Base-by-base conservation (phyloP, 53 echinoderm and acorn worm species). In the Mesocentrotus franciscanus region DNA sequence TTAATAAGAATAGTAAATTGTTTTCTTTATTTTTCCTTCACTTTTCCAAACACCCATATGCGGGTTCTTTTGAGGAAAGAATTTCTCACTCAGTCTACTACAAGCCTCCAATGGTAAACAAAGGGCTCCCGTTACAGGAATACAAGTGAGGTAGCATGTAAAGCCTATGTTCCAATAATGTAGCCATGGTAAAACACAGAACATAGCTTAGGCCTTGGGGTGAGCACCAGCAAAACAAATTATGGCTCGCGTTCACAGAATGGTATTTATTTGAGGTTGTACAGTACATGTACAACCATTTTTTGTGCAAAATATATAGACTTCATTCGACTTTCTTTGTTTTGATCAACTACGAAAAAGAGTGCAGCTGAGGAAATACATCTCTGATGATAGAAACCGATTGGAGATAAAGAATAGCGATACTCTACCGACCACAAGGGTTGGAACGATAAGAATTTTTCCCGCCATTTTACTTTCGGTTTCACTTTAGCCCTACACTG, bases 401-500 rank as follows among this genome's bases (percentile, higher is more conserved):
- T 42, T 81, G 15, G 7, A 81, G 81, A 81, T 81, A 81, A 42
- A 81, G 42, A 39, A 74, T 32, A 74, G 9, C 5, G 20, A 15
- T 30, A 76, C 76, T 13, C 15, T 34, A 42, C 42, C 39, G 9
- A 81, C 81, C 36, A 16, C 81, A 81, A 17, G 81, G 22, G 22
- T 18, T 39, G 81, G 36, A 81, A 81, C 81, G 81, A 81, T 81
- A 81, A 42, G 81, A 81, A 81, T 81, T 81, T 42, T 33, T 36
- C 16, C 81, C 81, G 42, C 81, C 81, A 81, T 39, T 81, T 39
- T 81, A 81, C 81, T 81, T 81, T 81, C 81, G 81, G 81, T 81
- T 81, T 81, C 81, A 81, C 42, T 81, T 81, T 81, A 1, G 39
- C 16, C 36, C 81, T 15, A 6, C 18, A 6, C 64, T 20, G n/a